Conservation (phyloP, 2,797 vertebrate species). For the Eulemur rubriventer region DNA sequence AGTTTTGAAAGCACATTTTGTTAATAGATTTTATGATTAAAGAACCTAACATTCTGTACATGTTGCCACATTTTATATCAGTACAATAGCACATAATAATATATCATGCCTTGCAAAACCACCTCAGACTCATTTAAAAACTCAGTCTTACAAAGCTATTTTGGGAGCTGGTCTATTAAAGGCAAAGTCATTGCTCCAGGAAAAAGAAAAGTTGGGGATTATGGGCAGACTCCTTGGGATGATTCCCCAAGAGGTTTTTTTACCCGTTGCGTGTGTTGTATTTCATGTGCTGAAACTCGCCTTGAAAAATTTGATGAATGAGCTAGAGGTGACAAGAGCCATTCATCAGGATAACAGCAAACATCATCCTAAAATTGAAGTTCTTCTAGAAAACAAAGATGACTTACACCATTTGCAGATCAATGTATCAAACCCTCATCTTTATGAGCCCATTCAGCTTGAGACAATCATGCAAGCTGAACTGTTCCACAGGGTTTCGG, state of each 20-base stretch:
- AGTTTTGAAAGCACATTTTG: constrained; percentile 59
- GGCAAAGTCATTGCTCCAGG: background rate
- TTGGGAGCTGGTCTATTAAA: background rate
- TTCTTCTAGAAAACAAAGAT: constrained; percentile 43
- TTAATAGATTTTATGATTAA: constrained; percentile 58
- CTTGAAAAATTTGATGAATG: constrained; percentile 45
- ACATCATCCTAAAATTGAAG: constrained; percentile 48
- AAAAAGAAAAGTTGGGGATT: background rate
- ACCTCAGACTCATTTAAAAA: background rate
- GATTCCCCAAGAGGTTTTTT: background rate
- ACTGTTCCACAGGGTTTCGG: background rate
- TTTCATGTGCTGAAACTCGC: constrained; percentile 8
- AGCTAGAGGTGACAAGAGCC: constrained; percentile 9
- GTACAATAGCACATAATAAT: background rate
- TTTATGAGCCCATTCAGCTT: background rate
- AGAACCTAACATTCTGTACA: background rate
- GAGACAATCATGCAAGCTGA: background rate
- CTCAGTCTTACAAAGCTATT: background rate
- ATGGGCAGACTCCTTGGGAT: background rate
- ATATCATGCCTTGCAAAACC: background rate
- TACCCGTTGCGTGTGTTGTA: background rate
- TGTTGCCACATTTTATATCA: constrained; percentile 40
- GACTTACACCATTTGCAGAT: constrained; percentile 23
- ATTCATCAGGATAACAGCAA: constrained; percentile 32
- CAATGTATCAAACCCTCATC: background rate